A percentile compares a stretch with the other conserved stretches of the same genome.
Evolutionary conservation across 92 coral and sea anemone genomes (phyloP).

Genomic region (Galaxea fascicularis): DNA sequence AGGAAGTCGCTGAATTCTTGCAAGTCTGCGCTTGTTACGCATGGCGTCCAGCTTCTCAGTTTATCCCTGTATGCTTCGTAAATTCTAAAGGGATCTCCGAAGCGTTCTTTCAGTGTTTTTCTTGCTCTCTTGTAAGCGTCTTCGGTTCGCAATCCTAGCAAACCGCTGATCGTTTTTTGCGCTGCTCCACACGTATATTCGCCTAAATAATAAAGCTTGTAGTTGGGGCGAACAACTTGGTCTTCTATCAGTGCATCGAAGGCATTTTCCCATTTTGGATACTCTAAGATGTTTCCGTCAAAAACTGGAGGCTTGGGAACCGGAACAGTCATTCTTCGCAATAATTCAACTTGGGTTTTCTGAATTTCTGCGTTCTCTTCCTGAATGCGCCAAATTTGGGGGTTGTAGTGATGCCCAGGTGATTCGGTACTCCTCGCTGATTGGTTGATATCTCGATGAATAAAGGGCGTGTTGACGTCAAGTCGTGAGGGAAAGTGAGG

Average conservation of each 20-base stretch:
- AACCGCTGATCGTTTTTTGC: conserved; percentile 39
- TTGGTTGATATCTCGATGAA: not conserved
- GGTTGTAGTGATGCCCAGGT: not conserved
- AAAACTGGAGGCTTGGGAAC: conserved; percentile 44
- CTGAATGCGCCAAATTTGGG: conserved; percentile 23
- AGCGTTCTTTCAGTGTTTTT: conserved; percentile 70
- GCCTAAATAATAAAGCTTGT: conserved; percentile 66
- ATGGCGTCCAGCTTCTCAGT: conserved; percentile 65
- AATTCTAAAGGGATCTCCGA: conserved; percentile 69
- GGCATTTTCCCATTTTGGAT: too few relatives aligned
- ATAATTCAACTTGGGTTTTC: conserved; percentile 59
- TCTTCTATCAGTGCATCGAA: conserved; percentile 67
- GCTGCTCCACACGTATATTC: conserved; percentile 55
- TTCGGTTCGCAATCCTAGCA: conserved; percentile 68
- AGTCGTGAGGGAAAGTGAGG: conserved; percentile 12
- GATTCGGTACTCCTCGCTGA: not conserved
- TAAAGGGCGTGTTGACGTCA: conserved; percentile 25
- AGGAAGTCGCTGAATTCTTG: conserved; percentile 78
- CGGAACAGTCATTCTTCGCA: conserved; percentile 43
- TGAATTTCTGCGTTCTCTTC: conserved; percentile 28
- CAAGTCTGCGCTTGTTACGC: conserved; percentile 45
- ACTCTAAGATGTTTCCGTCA: conserved; percentile 63
- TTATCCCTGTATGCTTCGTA: conserved; percentile 69
- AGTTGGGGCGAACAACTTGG: conserved; percentile 44
- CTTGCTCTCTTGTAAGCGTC: conserved; percentile 78